Evolutionary conservation across 1,140 invertebrate genomes (phyloP), one percentile per base, ranked within the genome.

Genomic region (Trichonephila clavata): DNA sequence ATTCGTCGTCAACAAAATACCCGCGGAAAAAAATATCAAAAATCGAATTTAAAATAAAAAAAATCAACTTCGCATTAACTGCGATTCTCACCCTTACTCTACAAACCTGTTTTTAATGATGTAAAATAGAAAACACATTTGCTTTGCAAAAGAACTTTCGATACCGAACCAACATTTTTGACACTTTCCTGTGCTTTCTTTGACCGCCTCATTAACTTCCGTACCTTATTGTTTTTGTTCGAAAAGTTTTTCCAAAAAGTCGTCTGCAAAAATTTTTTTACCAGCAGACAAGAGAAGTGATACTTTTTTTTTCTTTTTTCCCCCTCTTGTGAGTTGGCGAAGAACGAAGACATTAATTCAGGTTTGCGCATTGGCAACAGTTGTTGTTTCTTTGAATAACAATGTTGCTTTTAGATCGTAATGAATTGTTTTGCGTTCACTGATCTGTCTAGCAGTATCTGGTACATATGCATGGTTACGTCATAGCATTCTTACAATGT

Each of bases 351-450:
- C 71, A 77, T 77, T 77, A 77, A 77, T 77, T 77, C 71, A 77
- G 71, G 71, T 77, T 77, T 77, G 27, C 27, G 71, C 71, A 27
- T 77, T 77, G 71, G 71, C 71, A 77, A 77, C 71, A 77, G 71
- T 77, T 77, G 71, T 77, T 77, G 71, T 77, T 77, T 77, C 71
- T 77, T 77, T 77, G 71, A 77, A 77, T 77, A 77, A 77, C 71
- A 77, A 32, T 77, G 71, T 77, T 77, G 71, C 71, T 77, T 32
- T 77, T 77, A 77, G 71, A 32, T 77, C 18, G 71, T 77, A 77
- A 77, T 77, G 71, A 77, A 77, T 77, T 77, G 71, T 77, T 77
- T 14, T 27, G 32, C 71, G 71, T 77, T 77, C 71, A 77, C 27
- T 77, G 71, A 77, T 77, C 71, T 77, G 71, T 77, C 71, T 77